phyloP scores from a whole-genome alignment of 2,797 vertebrate genomes.

The Podarcis siculus region DNA sequence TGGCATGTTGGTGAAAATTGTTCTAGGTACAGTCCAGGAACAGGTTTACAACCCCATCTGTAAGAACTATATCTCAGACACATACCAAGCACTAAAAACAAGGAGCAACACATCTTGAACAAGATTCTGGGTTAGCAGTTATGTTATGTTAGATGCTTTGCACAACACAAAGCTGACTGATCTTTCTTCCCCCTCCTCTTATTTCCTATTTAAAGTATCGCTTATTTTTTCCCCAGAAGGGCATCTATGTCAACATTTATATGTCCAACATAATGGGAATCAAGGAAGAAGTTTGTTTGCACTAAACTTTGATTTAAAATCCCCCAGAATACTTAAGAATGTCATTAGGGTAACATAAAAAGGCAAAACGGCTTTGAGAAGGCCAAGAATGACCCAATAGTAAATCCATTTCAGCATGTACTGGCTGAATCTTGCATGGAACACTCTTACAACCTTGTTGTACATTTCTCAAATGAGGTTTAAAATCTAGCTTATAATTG shows the following conservation, averaged over 20 bases:
- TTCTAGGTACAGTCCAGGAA: background rate
- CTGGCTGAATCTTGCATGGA: background rate
- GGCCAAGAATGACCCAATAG: background rate
- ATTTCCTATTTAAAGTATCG: background rate
- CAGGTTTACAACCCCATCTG: background rate
- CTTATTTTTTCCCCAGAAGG: background rate
- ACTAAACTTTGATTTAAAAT: background rate
- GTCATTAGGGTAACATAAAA: background rate
- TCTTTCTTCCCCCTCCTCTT: background rate
- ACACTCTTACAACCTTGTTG: background rate
- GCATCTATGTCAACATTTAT: background rate
- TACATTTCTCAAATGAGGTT: background rate
- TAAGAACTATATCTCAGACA: background rate
- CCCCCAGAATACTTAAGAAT: background rate
- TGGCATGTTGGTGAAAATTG: background rate
- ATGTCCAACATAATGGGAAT: background rate
- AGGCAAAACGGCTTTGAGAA: background rate
- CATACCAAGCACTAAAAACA: background rate
- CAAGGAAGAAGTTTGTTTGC: background rate
- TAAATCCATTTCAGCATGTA: background rate
- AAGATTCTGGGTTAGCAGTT: background rate
- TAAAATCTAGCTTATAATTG: background rate
- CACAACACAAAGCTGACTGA: background rate
- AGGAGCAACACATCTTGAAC: background rate
- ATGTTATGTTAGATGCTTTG: background rate